Percentiles rank a stretch among this genome's conserved stretches.
Conservation (phyloP, 2,888 invertebrate species). For the Tetragonula carbonaria region DNA sequence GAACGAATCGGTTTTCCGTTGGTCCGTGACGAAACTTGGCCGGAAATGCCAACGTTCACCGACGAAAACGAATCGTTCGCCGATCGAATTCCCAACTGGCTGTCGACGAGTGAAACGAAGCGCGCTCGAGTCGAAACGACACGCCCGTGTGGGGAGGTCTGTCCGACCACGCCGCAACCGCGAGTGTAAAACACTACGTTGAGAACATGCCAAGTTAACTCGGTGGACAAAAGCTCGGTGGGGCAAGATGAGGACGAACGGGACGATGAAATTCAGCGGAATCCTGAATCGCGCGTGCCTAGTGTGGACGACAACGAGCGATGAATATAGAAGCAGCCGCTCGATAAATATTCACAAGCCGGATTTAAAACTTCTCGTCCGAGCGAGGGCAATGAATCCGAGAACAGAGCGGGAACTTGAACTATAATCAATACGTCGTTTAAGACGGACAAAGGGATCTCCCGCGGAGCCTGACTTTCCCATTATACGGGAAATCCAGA, state of each 20-base stretch:
- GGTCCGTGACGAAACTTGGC: neutral
- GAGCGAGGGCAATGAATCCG: constrained; percentile 2
- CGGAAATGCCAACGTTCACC: neutral
- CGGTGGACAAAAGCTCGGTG: constrained; percentile 20
- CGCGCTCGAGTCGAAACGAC: constrained; percentile 6
- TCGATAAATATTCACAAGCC: constrained; percentile 56
- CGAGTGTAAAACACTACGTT: constrained; percentile 10
- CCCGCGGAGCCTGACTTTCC: neutral
- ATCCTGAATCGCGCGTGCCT: neutral
- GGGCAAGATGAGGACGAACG: constrained; percentile 15
- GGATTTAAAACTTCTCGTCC: constrained; percentile 27
- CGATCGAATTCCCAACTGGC: neutral
- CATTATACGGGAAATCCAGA: neutral
- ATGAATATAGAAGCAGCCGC: constrained; percentile 41
- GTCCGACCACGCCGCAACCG: neutral
- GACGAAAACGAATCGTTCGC: constrained; percentile 16
- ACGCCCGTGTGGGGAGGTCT: neutral
- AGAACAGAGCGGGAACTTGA: neutral
- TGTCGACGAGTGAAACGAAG: constrained; percentile 2
- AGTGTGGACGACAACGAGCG: constrained; percentile 3
- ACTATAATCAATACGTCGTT: neutral
- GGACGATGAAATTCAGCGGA: constrained; percentile 54
- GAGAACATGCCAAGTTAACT: constrained; percentile 35
- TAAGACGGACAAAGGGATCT: neutral
- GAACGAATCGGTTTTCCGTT: neutral